Base-by-base conservation (phyloP, 2,113 vertebrate genomes). In the Anoplopoma fimbria region DNA sequence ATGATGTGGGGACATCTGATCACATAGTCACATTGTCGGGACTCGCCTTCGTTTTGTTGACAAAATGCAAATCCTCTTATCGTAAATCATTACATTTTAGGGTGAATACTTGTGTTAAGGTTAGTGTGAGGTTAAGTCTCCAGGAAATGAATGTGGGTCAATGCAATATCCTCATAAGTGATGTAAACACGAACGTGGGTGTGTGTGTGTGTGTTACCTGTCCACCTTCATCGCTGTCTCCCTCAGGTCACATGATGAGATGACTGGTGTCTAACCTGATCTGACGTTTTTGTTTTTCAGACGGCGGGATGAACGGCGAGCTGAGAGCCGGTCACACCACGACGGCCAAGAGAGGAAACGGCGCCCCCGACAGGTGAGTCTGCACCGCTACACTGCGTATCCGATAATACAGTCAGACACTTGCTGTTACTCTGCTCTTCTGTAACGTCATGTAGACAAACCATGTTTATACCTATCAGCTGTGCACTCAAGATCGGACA, bases 281-380 rank as follows among this genome's bases (percentile, higher is more conserved):
- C 5, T 74, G 75, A 70, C 9, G 0, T 34, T 73, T 14, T 58
- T 58, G 38, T 63, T 77, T 84, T 77, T 19, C 75, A 91, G 89
- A 82, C 71, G 5, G 27, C 38, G 60, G 67, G 51, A 91, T 91
- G 89, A 89, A 75, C 60, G 72, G 67, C n/a, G 87, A 91, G 87
- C 83, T 82, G 77, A 87, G 81, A 77, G 64, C 40, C 9, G 14
- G 71, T 62, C 89, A 83, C 47, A 62, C 31, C 62, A 31, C 36
- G 1, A 27, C 85, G 1, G 45, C 34, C 53, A 89, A 91, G 69
- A 84, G 90, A 84, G 85, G 85, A 58, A 77, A 49, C 75, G 15
- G 77, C 60, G 72, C 72, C 63, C 31, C 33, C 31, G 33, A 82
- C 78, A 91, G 90, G 90, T 91, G 68, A 68, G 80, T 72, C 21